Conservation (phyloP, 2,888 invertebrate species). For the Aspidiotus rigidus region DNA sequence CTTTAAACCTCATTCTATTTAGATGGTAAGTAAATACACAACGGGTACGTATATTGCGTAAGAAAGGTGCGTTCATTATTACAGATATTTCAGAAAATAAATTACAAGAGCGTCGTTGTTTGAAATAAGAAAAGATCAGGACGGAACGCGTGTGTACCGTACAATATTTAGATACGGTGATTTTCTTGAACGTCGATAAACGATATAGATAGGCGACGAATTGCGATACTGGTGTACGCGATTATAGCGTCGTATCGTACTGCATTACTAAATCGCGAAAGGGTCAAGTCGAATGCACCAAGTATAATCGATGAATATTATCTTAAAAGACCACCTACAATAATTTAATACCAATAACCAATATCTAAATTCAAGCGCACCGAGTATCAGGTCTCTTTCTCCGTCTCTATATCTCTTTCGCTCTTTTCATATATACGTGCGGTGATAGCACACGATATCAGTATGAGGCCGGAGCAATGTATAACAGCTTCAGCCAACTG, state of each 20-base stretch:
- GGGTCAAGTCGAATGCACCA: constrained; percentile 7
- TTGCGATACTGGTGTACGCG: background rate
- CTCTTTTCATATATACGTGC: background rate
- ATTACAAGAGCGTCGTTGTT: no score
- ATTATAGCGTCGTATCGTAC: no score
- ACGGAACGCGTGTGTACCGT: no score
- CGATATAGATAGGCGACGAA: background rate
- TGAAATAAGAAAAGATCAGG: no score
- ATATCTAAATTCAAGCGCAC: constrained; percentile 31
- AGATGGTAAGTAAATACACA: no score
- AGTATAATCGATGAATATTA: constrained; percentile 6
- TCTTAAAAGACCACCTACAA: constrained; percentile 27
- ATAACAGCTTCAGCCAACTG: constrained; percentile 25
- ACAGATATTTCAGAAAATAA: no score
- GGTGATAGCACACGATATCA: constrained; percentile 31
- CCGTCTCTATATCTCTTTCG: background rate
- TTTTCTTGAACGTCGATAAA: no score
- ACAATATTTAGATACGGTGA: no score
- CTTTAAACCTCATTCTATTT: no score
- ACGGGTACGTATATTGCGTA: no score
- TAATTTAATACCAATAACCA: constrained; percentile 15
- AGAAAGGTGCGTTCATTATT: no score
- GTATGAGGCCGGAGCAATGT: constrained; percentile 24
- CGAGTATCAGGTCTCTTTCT: constrained; percentile 9
- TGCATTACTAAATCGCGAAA: constrained; percentile 10